Evolutionary conservation across 2,888 invertebrate genomes (phyloP).

Genomic region (Campoplex capitator): DNA sequence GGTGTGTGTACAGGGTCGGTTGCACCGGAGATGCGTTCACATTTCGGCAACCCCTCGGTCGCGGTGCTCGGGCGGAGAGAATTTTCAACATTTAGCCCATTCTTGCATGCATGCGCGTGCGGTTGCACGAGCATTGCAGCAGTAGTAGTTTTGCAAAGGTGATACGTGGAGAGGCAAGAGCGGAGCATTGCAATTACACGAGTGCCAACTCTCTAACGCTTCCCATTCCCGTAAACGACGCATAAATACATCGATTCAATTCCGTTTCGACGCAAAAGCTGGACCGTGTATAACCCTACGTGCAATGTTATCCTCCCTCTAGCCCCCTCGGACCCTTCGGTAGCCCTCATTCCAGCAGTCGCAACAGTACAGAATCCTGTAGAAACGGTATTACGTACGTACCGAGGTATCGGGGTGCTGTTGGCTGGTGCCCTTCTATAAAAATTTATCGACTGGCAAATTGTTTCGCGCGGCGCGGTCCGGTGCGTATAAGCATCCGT

Average conservation of each 20-base stretch:
- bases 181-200: constrained; percentile 81
- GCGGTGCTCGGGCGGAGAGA: constrained; percentile 70
- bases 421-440: constrained; percentile 77
- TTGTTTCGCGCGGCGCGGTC: constrained; percentile 83
- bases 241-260: constrained; percentile 85
- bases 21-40: constrained; percentile 52
- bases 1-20: constrained; percentile 16
- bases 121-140: constrained; percentile 35
- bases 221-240: constrained; percentile 81
- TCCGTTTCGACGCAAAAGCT: constrained; percentile 81
- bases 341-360: constrained; percentile 1
- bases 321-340: constrained; percentile 4
- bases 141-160: constrained; percentile 44
- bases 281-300: constrained; percentile 48
- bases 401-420: constrained; percentile 53
- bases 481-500: constrained; percentile 76
- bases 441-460: constrained; percentile 85
- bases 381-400: constrained; percentile 56
- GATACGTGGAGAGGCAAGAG: constrained; percentile 67
- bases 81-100: constrained; percentile 71
- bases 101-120: constrained; percentile 17
- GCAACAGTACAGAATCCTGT: constrained; percentile 38
- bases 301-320: background rate
- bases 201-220: constrained; percentile 80
- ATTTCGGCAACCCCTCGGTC: constrained; percentile 68